Base-by-base conservation (phyloP, 2,888 invertebrate genomes). In the Chymomyza procnemis region DNA sequence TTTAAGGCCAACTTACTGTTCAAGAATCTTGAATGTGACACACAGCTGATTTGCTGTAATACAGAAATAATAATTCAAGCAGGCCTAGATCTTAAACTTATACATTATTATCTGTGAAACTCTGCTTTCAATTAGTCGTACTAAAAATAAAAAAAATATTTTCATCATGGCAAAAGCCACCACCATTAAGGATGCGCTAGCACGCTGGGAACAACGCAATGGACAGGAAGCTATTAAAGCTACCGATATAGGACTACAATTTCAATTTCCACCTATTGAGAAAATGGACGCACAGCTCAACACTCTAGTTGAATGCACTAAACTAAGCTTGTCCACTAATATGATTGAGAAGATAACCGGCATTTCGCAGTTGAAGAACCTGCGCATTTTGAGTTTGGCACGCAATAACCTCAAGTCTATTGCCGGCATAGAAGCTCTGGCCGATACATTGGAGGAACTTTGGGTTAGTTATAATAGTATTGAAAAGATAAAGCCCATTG, bases 391-490 rank as follows among this genome's bases (percentile, higher is more conserved):
- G 9, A 97, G 97, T 0, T 88, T 99, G 26, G 96, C 97, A 2
- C 92, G 98, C 76, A 99, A 99, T 89, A 95, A 96, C 88, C 96
- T 99, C 0, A 99, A 98, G 91, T 95, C 94, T 1, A 94, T 98
- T 69, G 93, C 96, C 64, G 98, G 98, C 48, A 93, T 99, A 92
- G 98, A 99, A 91, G 93, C 94, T 0, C 92, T 98, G 5, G 95
- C 94, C 0, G 98, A 98, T 16, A 96, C 96, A 0, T 90, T 99
- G 34, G 97, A 97, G 89, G 96, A 99, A 89, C 91, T 99, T 1
- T 99, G 98, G 98, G 94, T 98, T 60, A 98, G 98, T 0, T 98
- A 98, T 89, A 98, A 99, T 90, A 91, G 94, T 48, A 95, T 99
- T 62, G 98, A 99, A 86, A 98, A 97, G 91, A 92, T 97, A 48